A percentile compares a stretch with the other conserved stretches of the same genome.
phyloP scores from a whole-genome alignment of 2,113 vertebrate species.

The Ceyx cyanopectus region DNA sequence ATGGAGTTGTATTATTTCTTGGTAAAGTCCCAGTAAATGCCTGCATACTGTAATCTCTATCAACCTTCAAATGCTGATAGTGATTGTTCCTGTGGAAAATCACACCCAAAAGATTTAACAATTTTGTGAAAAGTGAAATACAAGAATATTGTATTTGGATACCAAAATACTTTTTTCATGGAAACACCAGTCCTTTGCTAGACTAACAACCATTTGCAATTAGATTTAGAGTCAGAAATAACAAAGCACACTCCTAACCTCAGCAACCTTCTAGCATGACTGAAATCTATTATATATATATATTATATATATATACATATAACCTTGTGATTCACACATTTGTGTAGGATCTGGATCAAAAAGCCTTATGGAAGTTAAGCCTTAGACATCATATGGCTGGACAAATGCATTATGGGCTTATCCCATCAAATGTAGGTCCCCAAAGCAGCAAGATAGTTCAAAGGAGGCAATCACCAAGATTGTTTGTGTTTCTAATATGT shows the following conservation, averaged over 20 bases:
- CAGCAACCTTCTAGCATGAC: not conserved
- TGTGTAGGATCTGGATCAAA: not conserved
- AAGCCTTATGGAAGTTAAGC: not conserved
- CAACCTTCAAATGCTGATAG: not conserved
- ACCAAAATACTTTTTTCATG: not conserved
- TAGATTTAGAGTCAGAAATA: not conserved
- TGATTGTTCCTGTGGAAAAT: not conserved
- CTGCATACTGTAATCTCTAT: not conserved
- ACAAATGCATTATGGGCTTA: constrained; percentile 21
- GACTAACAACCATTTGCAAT: not conserved
- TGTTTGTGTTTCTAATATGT: not conserved
- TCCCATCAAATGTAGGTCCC: not conserved
- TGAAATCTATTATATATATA: not conserved
- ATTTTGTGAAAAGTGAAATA: not conserved
- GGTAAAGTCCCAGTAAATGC: not conserved
- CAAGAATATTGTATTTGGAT: not conserved
- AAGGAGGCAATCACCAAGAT: not conserved
- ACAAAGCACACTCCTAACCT: not conserved
- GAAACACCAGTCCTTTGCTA: not conserved
- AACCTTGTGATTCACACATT: not conserved
- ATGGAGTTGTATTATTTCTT: not conserved
- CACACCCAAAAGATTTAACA: not conserved
- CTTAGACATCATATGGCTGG: not conserved
- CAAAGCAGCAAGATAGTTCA: not conserved
- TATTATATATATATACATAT: not conserved